Base-by-base conservation (phyloP, 2,888 invertebrate species). In the Notodromas monacha region DNA sequence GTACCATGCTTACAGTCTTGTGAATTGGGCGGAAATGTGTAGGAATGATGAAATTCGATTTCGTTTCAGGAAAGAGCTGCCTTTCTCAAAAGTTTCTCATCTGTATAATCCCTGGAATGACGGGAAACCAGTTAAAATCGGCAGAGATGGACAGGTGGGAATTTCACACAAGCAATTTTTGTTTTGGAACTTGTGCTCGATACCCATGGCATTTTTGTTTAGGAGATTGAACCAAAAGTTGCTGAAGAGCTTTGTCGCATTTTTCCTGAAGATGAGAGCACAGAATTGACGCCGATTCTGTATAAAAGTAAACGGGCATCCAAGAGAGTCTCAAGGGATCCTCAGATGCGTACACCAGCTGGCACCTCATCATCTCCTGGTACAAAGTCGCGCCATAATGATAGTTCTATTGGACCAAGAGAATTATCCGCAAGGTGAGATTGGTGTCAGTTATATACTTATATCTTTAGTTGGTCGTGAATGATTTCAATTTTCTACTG, bases 51-150 rank as follows among this genome's bases (percentile, higher is more conserved):
- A n/a, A n/a, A n/a, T n/a, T n/a, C n/a, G n/a, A n/a, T n/a, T n/a
- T 27, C 27, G 6, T 35, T 39, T 16, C 38, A 56, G 81, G 42
- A 74, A 77, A 43, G 89, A 89, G 47, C 55, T 92, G 36, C 68
- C 81, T 2, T 92, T 92, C 43, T 69, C 68, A 39, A 70, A 69
- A 43, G 84, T 84, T 2, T 61, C 72, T 40, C 84, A 89, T 49
- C 55, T 92, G 35, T 79, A 77, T 45, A 92, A 92, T 54, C 70
- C 79, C 4, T 92, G 86, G 84, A 92, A 92, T 56, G 86, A 89
- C 47, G 77, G 81, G 28, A 86, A 86, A 52, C 84, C 86, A 33
- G 89, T 92, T 0, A 92, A 92, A 58, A 89, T 92, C 43, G 92
- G 86, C n/a, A 61, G 92, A 36, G 92, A 92, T 56, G 92, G 92